Percentiles rank a stretch among this genome's conserved stretches.
Evolutionary conservation across 2,797 vertebrate species (phyloP).

Genomic region (Fistularia tabacaria): DNA sequence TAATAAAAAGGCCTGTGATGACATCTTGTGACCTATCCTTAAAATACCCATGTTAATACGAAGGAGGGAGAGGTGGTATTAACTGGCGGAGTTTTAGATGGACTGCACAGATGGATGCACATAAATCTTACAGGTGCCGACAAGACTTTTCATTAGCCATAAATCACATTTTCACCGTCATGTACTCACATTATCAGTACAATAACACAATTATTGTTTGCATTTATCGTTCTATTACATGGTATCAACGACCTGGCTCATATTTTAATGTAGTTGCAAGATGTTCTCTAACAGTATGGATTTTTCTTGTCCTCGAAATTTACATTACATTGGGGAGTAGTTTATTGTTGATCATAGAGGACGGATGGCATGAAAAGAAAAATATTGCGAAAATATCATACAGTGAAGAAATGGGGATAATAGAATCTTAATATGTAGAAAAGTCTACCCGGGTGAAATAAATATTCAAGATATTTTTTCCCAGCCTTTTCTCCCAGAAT

Average conservation of each 20-base stretch:
- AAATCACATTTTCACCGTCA: conserved; percentile 54
- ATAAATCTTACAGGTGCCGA: conserved; percentile 71
- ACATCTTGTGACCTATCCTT: conserved; percentile 52
- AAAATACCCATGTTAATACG: conserved; percentile 55
- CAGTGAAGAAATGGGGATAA: too few relatives aligned
- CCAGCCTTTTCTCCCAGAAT: too few relatives aligned
- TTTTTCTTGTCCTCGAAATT: conserved; percentile 1
- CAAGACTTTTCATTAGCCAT: conserved; percentile 70
- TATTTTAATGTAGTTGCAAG: neutral
- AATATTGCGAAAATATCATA: too few relatives aligned
- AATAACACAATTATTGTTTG: neutral
- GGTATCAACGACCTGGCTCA: neutral
- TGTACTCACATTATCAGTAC: conserved; percentile 17
- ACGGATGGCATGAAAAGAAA: neutral
- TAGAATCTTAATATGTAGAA: neutral
- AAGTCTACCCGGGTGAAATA: too few relatives aligned
- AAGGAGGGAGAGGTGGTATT: conserved; percentile 30
- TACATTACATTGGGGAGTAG: too few relatives aligned
- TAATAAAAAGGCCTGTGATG: conserved; percentile 25
- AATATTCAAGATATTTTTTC: too few relatives aligned
- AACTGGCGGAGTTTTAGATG: conserved; percentile 37
- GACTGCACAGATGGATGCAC: conserved; percentile 56
- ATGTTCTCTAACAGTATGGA: neutral
- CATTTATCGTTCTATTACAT: neutral
- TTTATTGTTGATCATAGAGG: too few relatives aligned